Evolutionary conservation across 2,888 invertebrate species (phyloP).

Genomic region (Endotricha flammealis): DNA sequence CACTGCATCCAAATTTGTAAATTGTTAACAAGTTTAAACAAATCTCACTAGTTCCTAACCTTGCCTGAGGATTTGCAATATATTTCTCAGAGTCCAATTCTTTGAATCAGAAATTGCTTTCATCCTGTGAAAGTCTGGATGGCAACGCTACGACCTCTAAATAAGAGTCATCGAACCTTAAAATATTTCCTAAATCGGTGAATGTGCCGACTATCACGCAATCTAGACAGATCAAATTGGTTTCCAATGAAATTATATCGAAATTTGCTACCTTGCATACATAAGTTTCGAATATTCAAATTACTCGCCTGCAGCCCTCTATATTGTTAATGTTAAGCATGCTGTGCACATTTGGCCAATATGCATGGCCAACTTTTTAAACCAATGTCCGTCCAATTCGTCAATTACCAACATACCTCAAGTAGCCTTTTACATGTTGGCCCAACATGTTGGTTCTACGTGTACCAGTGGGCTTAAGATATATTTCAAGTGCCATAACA

Average conservation of each 20-base stretch:
- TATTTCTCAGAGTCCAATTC: conserved; percentile 1
- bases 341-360: too few relatives aligned
- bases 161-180: conserved; percentile 62
- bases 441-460: neutral
- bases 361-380: too few relatives aligned
- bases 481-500: conserved; percentile 6
- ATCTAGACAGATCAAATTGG: conserved; percentile 34
- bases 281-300: conserved; percentile 22
- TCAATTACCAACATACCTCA: too few relatives aligned
- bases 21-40: too few relatives aligned
- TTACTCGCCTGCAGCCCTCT: conserved; percentile 2
- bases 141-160: conserved; percentile 48
- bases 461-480: neutral
- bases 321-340: neutral
- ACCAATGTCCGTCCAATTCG: too few relatives aligned
- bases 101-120: conserved; percentile 6
- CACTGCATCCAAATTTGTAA: too few relatives aligned
- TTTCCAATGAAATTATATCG: conserved; percentile 45
- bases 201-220: conserved; percentile 63
- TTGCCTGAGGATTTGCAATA: conserved; percentile 3
- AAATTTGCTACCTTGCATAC: conserved; percentile 62
- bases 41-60: neutral
- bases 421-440: too few relatives aligned
- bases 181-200: conserved; percentile 71
- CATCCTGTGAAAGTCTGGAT: conserved; percentile 9